Evolutionary conservation across 2,113 vertebrate genomes (phyloP).

Genomic region (Nycticryphes semicollaris): DNA sequence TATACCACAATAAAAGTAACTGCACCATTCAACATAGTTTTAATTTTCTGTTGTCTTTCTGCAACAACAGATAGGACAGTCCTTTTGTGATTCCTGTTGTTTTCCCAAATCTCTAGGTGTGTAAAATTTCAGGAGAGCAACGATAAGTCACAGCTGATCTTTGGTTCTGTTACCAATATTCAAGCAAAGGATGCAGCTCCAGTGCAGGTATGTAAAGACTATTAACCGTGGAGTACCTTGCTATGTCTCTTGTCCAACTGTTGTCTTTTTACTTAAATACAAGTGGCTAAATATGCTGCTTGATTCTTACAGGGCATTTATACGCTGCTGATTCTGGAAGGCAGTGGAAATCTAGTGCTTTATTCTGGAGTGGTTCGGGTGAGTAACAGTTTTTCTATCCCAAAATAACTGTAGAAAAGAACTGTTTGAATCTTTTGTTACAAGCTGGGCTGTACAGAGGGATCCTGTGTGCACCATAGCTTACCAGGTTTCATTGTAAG

Average conservation of each 20-base stretch:
- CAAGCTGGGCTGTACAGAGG: background rate
- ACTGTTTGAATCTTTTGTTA: background rate
- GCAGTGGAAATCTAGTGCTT: slow-evolving; percentile 90
- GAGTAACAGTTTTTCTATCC: background rate
- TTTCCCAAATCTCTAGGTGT: slow-evolving; percentile 77
- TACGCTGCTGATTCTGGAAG: slow-evolving; percentile 89
- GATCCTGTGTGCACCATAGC: background rate
- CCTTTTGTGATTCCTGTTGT: background rate
- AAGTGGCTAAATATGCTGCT: background rate
- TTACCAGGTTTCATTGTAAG: background rate
- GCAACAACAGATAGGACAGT: background rate
- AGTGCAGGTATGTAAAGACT: slow-evolving; percentile 51
- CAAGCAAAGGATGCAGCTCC: slow-evolving; percentile 94
- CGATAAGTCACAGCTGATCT: slow-evolving; percentile 90
- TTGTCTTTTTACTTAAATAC: background rate
- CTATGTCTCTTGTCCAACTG: background rate
- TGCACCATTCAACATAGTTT: background rate
- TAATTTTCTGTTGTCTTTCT: background rate
- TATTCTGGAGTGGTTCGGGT: slow-evolving; percentile 94
- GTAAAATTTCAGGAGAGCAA: slow-evolving; percentile 96
- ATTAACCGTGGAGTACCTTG: background rate
- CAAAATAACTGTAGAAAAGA: background rate
- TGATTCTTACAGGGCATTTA: slow-evolving; percentile 80
- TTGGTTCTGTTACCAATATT: slow-evolving; percentile 87
- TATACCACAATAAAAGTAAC: background rate